These are phyloP conservation scores for Hycleus cichorii DNA, from an alignment of 1,140 invertebrate genomes.

Conservation along the genomic window DNA sequence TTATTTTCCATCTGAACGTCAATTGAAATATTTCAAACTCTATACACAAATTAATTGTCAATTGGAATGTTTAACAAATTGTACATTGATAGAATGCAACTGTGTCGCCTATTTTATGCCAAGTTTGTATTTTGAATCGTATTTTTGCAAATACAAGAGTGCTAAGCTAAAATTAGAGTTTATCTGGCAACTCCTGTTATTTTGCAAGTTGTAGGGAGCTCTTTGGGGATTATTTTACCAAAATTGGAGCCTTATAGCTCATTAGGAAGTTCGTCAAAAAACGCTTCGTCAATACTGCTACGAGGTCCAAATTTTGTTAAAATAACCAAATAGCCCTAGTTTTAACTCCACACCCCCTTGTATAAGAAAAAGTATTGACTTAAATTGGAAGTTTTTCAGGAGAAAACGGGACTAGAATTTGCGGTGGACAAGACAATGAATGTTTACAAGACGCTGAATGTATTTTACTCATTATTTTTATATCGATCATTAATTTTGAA, in stretches of 20 bases:
- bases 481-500: constrained; percentile 45
- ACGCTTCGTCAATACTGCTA: too few relatives aligned
- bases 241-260: too few relatives aligned
- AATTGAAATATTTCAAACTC: constrained; percentile 40
- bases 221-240: background rate
- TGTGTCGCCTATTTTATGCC: constrained; percentile 37
- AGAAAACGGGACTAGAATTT: constrained; percentile 26
- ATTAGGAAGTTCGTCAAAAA: too few relatives aligned
- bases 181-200: background rate
- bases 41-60: constrained; percentile 37
- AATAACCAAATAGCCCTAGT: constrained; percentile 34
- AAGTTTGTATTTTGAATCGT: background rate
- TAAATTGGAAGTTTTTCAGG: constrained; percentile 19
- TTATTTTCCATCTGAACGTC: constrained; percentile 50
- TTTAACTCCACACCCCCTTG: background rate
- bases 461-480: constrained; percentile 19
- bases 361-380: background rate
- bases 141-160: too few relatives aligned
- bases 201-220: background rate
- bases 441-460: constrained; percentile 28
- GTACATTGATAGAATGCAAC: constrained; percentile 23
- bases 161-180: too few relatives aligned
- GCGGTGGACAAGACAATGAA: constrained; percentile 27
- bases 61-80: constrained; percentile 36
- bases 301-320: too few relatives aligned